A percentile compares a stretch with the other conserved stretches of the same genome.
phyloP scores from a whole-genome alignment of 2,113 vertebrate species.

The Nothobranchius furzeri region DNA sequence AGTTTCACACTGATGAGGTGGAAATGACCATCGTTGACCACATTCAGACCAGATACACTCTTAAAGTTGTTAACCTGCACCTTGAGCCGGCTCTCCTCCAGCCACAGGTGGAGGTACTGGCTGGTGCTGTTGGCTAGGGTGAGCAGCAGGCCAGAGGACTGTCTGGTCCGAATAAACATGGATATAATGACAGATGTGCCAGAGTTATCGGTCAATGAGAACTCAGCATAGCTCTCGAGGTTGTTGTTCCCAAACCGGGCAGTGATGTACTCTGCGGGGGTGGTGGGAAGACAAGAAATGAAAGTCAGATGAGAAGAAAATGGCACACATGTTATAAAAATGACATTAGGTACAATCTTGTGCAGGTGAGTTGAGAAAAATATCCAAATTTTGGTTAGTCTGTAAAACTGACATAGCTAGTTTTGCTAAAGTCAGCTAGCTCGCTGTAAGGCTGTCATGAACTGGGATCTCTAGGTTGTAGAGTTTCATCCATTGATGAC shows the following conservation, averaged over 20 bases:
- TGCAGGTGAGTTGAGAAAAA: too few relatives aligned
- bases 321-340: too few relatives aligned
- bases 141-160: slow-evolving; percentile 80
- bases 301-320: not conserved
- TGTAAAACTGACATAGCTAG: too few relatives aligned
- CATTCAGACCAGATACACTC: slow-evolving; percentile 62
- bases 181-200: slow-evolving; percentile 79
- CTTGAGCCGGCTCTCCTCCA: slow-evolving; percentile 82
- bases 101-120: slow-evolving; percentile 77
- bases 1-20: slow-evolving; percentile 85
- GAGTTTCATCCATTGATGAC: too few relatives aligned
- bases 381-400: too few relatives aligned
- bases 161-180: slow-evolving; percentile 87
- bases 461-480: too few relatives aligned
- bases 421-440: too few relatives aligned
- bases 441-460: too few relatives aligned
- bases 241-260: slow-evolving; percentile 86
- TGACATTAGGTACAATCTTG: too few relatives aligned
- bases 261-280: slow-evolving; percentile 82
- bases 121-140: slow-evolving; percentile 80
- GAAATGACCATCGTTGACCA: slow-evolving; percentile 82
- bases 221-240: slow-evolving; percentile 80
- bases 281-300: not conserved
- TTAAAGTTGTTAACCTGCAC: slow-evolving; percentile 75
- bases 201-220: slow-evolving; percentile 73